These are phyloP conservation scores for Eupeodes corollae DNA, from an alignment of 1,140 invertebrate genomes.

Conservation along the genomic window DNA sequence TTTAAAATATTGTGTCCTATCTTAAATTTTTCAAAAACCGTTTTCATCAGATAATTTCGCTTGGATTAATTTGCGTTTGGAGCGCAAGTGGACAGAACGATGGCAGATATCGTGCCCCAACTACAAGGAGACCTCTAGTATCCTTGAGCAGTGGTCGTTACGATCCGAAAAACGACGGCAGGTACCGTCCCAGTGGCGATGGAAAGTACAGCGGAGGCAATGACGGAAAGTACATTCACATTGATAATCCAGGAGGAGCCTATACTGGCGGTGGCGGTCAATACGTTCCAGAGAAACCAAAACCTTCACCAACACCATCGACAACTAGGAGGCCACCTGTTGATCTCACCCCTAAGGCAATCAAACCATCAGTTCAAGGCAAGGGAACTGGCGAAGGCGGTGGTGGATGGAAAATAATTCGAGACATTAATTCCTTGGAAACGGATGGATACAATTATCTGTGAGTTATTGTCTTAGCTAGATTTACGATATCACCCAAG, in stretches of 20 bases:
- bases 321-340: slow-evolving; percentile 1
- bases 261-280: slow-evolving; percentile 15
- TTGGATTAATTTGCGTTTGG: too few relatives aligned
- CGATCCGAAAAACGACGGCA: slow-evolving; percentile 12
- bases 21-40: too few relatives aligned
- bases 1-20: too few relatives aligned
- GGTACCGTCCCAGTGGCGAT: slow-evolving; percentile 19
- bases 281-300: slow-evolving; percentile 13
- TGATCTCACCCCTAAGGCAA: not conserved
- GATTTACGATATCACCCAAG: not conserved
- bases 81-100: slow-evolving; percentile 23
- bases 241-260: slow-evolving; percentile 19
- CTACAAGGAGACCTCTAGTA: slow-evolving; percentile 7
- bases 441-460: slow-evolving; percentile 33
- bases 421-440: slow-evolving; percentile 22
- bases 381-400: slow-evolving; percentile 25
- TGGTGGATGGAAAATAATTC: slow-evolving; percentile 26
- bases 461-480: slow-evolving; percentile 13
- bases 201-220: slow-evolving; percentile 23
- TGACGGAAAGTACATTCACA: slow-evolving; percentile 32
- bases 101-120: slow-evolving; percentile 27
- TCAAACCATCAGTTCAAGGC: slow-evolving; percentile 18
- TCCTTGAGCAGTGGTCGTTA: not conserved
- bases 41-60: too few relatives aligned
- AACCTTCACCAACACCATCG: slow-evolving; percentile 3